Percentiles rank a stretch among this genome's conserved stretches.
phyloP scores from a whole-genome alignment of 2,888 invertebrate genomes.

The Elgonia sp. region DNA sequence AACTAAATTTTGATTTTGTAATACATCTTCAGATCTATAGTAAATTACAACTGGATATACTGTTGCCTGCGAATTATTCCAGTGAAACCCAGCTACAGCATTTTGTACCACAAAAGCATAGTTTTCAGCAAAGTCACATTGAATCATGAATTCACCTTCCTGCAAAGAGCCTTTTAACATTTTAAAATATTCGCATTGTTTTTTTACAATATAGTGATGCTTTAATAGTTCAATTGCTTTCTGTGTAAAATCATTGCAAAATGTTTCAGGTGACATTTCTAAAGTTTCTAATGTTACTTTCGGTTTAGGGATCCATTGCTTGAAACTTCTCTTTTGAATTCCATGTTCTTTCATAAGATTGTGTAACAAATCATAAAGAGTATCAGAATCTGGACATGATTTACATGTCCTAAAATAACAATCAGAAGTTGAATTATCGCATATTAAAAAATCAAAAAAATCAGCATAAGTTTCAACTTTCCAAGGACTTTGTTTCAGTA shows the following conservation, averaged over 20 bases:
- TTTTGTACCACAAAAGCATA: constrained; percentile 1
- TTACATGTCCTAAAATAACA: not conserved
- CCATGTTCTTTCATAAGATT: not conserved
- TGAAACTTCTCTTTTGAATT: not conserved
- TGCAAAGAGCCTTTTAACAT: not conserved
- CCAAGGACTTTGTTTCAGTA: constrained; percentile 9
- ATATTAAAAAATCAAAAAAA: constrained; percentile 15
- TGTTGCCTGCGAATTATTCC: constrained; percentile 1
- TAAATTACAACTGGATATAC: constrained; percentile 22
- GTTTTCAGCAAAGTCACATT: constrained; percentile 13
- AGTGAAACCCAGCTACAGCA: not conserved
- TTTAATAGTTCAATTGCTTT: constrained; percentile 13
- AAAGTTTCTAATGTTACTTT: constrained; percentile 8
- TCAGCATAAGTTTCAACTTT: not conserved
- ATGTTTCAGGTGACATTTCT: constrained; percentile 20
- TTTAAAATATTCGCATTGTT: constrained; percentile 20
- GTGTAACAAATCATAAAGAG: constrained; percentile 2
- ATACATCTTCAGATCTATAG: not conserved
- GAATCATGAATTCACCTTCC: constrained; percentile 14
- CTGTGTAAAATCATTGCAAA: not conserved
- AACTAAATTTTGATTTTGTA: not conserved
- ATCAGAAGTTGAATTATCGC: constrained; percentile 1
- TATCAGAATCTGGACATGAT: constrained; percentile 14
- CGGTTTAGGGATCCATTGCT: constrained; percentile 1
- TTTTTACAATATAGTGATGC: constrained; percentile 16